Base-by-base conservation (phyloP, 2,888 invertebrate genomes). In the Dicyrtoma fusca region DNA sequence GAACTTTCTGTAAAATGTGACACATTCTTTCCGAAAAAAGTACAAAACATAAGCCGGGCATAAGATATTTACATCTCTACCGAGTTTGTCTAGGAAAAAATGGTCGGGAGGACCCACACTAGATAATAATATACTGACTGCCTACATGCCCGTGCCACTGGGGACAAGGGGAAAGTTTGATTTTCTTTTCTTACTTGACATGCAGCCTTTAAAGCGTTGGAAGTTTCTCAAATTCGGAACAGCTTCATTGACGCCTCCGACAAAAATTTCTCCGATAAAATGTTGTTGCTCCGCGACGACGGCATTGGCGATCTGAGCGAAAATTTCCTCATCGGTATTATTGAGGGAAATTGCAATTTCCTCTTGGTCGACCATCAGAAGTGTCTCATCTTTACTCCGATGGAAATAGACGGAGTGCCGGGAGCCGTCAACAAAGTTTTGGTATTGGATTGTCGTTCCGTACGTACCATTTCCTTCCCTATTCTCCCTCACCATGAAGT, bases 171-270 rank as follows among this genome's bases (percentile, higher is more conserved):
- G n/a, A n/a, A n/a, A n/a, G n/a, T n/a, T n/a, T n/a, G n/a, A n/a
- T n/a, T n/a, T n/a, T n/a, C n/a, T n/a, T n/a, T n/a, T 45, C 90
- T 88, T 85, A 94, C 94, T 95, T 76, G 94, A 94, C 75, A 95
- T 86, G 83, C 95, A 95, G 71, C 95, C 94, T 81, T 91, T 92
- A 83, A 94, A 95, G 79, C 92, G 91, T 82, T 91, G 92, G 82
- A 91, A 94, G 73, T 91, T 90, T 74, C 89, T 89, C 80, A 94
- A 89, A 77, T 93, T 87, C 3, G 91, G 90, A 82, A 94, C 93
- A 4, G 74, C 77, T 3, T 92, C 92, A 5, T 92, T 92, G 17
- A 94, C 88, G 25, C 94, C 94, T 13, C 94, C 94, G 68, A 95
- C 89, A 83, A 93, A 92, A 11, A 94, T 92, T 81, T 93, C 92